Conservation (phyloP, 2,797 vertebrate species). For the Pelobates cultripes region DNA sequence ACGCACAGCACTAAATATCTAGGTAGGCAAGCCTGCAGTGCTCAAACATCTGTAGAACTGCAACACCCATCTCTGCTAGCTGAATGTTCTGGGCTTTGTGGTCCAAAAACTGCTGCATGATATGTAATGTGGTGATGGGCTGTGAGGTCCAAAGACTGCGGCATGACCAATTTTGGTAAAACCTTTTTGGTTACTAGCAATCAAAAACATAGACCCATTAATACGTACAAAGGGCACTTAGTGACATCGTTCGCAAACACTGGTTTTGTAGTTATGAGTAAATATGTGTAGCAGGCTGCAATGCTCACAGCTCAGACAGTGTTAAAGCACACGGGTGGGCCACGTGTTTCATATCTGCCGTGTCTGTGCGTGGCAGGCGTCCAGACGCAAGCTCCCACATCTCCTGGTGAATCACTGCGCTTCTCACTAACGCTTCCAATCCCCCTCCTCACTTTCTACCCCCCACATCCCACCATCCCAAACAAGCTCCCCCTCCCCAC, state of each 20-base stretch:
- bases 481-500: slow-evolving; percentile 55
- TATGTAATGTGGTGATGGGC: too few relatives aligned
- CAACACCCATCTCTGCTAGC: too few relatives aligned
- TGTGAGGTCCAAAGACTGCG: too few relatives aligned
- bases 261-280: too few relatives aligned
- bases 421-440: slow-evolving; percentile 58
- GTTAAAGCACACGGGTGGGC: slow-evolving; percentile 50
- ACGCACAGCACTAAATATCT: too few relatives aligned
- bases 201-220: too few relatives aligned
- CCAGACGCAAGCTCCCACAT: slow-evolving; percentile 56
- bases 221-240: too few relatives aligned
- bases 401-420: slow-evolving; percentile 45
- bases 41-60: background rate
- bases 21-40: background rate
- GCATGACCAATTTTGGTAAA: too few relatives aligned
- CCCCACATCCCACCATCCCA: slow-evolving; percentile 58
- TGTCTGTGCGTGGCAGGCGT: slow-evolving; percentile 66
- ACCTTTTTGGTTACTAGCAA: too few relatives aligned
- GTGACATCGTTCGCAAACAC: too few relatives aligned
- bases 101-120: too few relatives aligned
- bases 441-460: slow-evolving; percentile 5
- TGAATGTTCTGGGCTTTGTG: too few relatives aligned
- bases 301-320: background rate
- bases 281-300: background rate
- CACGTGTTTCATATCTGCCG: slow-evolving; percentile 56